Base-by-base conservation (phyloP, 2,113 vertebrate genomes). In the Pseudois nayaur region DNA sequence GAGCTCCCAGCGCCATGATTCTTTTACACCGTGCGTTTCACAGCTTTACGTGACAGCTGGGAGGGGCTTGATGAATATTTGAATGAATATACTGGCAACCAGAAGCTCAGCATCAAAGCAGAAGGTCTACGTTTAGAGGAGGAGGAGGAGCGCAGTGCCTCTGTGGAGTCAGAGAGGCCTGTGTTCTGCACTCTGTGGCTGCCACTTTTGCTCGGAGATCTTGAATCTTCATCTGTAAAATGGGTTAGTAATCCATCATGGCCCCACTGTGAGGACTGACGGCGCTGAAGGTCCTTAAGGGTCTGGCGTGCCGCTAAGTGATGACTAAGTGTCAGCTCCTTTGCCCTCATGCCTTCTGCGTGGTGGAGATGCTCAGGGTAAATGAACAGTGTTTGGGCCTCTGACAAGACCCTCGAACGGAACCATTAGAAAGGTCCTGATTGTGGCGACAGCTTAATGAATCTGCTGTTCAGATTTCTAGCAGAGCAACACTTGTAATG, bases 401-500 rank as follows among this genome's bases (percentile, higher is more conserved):
- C 88, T 64, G 91, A 83, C 55, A 36, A 23, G 71, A 87, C 57
- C 40, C 67, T 89, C 7, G 82, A 23, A 67, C 55, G 2, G n/a
- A 83, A 21, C 76, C 60, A 2, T 64, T 87, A n/a, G 12, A 23
- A 45, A 92, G 96, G 62, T 81, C 83, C 48, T 59, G 21, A 43
- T 79, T 8, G 52, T 0, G 52, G 86, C 19, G n/a, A 45, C 55
- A 54, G 91, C 96, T 93, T 93, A 95, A 67, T 95, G 91, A 79
- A 40, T 94, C 86, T 25, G 15, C 71, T 60, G 7, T 64, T 79
- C 62, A 67, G 48, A 48, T 88, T 97, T 86, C 89, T 50, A 81
- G 89, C 64, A 67, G 67, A 94, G 55, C 84, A 55, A 43, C 43
- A 59, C 96, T 96, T 89, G 93, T 85, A 50, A 89, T 93, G 40